Evolutionary conservation across 2,888 invertebrate species (phyloP), one percentile per base, ranked within the genome.

Genomic region (Plebejus anna): DNA sequence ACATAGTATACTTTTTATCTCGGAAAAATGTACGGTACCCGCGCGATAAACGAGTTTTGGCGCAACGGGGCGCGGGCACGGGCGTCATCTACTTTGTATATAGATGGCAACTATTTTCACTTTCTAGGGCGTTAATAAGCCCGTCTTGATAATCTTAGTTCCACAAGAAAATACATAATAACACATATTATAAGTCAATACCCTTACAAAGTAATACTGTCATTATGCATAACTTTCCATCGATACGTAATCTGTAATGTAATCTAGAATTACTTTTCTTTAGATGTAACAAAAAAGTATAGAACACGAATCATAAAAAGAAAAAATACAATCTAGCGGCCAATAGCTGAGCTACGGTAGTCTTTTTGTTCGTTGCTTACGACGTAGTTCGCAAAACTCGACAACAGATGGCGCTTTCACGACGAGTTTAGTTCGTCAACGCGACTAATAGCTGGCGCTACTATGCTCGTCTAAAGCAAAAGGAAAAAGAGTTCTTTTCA

Each of bases 261-360:
- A 55, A 73, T 51, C 47, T 55, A 57, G 72, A 59, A 76, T 47
- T 55, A 55, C 55, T 16, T 55, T 55, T 11, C 42, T 6, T 13
- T 13, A 59, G 36, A 4, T 6, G 28, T 4, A 57, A 13, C 38
- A 75, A 76, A 55, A 51, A 76, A 79, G 80, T 79, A 75, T 70
- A 77, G 72, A 47, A 75, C 79, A 76, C 82, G 4, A 57, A 85
- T 86, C 86, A 85, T 83, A 82, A 83, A 84, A 85, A 87, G 86
- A 83, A 86, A 84, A 84, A 83, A 90, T 90, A 82, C 91, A 85
- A 89, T 91, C 92, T 92, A 87, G 84, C 86, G 92, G 85, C 77
- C 36, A 76, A 61, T 76, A 32, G 75, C 55, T 79, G 81, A 82
- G 84, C 80, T 83, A 82, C 80, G 80, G 81, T 75, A 81, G 82